Evolutionary conservation across 2,888 invertebrate species (phyloP).

Genomic region (Drosophila algonquin): DNA sequence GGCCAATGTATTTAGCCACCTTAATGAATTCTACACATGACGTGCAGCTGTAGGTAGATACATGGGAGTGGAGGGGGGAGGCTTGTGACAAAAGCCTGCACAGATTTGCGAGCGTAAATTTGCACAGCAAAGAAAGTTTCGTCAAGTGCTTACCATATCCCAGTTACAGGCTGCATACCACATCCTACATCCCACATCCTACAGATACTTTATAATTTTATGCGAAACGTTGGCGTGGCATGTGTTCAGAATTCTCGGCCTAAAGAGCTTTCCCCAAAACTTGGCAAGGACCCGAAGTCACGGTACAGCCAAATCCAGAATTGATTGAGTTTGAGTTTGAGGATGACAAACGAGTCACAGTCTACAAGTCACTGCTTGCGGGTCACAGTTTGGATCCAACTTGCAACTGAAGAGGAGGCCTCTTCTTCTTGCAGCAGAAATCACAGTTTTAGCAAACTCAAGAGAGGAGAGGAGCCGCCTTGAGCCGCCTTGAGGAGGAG

Average conservation of each 20-base stretch:
- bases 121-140: slow-evolving; percentile 65
- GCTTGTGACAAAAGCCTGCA: slow-evolving; percentile 75
- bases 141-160: slow-evolving; percentile 47
- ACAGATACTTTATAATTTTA: slow-evolving; percentile 72
- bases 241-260: slow-evolving; percentile 44
- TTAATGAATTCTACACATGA: slow-evolving; percentile 80
- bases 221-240: slow-evolving; percentile 59
- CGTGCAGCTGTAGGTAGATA: slow-evolving; percentile 54
- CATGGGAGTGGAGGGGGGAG: neutral
- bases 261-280: slow-evolving; percentile 21
- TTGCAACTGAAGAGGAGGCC: neutral
- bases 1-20: slow-evolving; percentile 75
- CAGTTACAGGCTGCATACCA: neutral
- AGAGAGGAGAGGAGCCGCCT: slow-evolving; percentile 14
- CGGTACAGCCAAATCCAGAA: slow-evolving; percentile 15
- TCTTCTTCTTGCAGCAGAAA: slow-evolving; percentile 13
- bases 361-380: neutral
- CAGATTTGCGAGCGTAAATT: slow-evolving; percentile 67
- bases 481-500: slow-evolving; percentile 1
- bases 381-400: neutral
- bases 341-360: neutral
- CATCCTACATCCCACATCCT: slow-evolving; percentile 27
- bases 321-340: slow-evolving; percentile 1
- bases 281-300: slow-evolving; percentile 29
- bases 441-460: slow-evolving; percentile 42